Evolutionary conservation across 2,888 invertebrate genomes (phyloP).

Genomic region (Seira musarum): DNA sequence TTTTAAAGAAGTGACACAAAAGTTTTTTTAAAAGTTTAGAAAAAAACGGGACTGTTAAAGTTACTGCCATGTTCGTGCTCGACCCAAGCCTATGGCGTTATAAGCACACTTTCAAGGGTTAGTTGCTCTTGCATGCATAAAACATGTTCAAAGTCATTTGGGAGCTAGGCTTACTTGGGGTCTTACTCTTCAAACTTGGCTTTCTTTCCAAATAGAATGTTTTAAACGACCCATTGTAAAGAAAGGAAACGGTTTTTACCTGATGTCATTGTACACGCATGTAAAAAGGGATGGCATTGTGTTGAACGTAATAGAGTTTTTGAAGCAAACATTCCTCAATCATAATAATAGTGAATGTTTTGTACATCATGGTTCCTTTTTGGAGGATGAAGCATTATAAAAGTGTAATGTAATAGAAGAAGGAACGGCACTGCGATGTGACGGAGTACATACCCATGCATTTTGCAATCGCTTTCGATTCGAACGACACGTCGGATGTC

Average conservation of each 20-base stretch:
- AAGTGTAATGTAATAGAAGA: no score
- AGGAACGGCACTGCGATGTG: no score
- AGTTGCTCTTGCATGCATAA: background rate
- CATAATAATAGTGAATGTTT: background rate
- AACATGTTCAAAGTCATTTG: slow-evolving; percentile 26
- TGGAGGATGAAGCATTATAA: background rate
- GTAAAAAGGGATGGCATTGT: slow-evolving; percentile 12
- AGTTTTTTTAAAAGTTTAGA: background rate
- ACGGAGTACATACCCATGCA: no score
- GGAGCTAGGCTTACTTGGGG: slow-evolving; percentile 19
- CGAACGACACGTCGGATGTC: no score
- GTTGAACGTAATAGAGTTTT: slow-evolving; percentile 28
- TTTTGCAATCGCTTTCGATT: no score
- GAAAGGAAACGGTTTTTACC: slow-evolving; percentile 10
- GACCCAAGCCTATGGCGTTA: background rate
- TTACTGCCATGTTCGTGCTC: background rate
- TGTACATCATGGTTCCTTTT: background rate
- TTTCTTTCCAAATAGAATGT: slow-evolving; percentile 12
- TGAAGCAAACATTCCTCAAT: background rate
- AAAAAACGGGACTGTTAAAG: no score
- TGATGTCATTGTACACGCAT: background rate
- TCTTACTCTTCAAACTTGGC: slow-evolving; percentile 22
- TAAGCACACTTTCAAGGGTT: background rate
- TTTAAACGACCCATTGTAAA: slow-evolving; percentile 28
- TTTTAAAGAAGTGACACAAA: background rate